Conservation (phyloP, 2,113 vertebrate species). For the Seriola dumerili region DNA sequence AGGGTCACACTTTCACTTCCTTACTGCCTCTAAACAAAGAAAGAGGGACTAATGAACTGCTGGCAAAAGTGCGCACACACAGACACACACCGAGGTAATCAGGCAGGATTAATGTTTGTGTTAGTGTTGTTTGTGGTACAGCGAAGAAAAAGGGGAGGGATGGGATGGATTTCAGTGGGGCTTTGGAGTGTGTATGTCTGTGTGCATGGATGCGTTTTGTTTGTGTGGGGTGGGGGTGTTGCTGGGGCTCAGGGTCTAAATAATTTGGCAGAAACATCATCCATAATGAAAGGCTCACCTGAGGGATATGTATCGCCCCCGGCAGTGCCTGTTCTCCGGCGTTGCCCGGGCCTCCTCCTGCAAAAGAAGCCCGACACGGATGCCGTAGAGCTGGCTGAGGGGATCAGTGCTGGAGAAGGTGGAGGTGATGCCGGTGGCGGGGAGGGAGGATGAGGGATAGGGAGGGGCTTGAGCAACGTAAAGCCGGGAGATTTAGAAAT, state of each 20-base stretch:
- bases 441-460: slow-evolving; percentile 10
- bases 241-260: slow-evolving; percentile 80
- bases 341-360: slow-evolving; percentile 64
- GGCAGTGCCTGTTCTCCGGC: slow-evolving; percentile 80
- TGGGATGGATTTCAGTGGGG: slow-evolving; percentile 29
- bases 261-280: slow-evolving; percentile 89
- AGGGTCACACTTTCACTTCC: slow-evolving; percentile 32
- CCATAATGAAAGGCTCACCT: slow-evolving; percentile 88
- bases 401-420: slow-evolving; percentile 46
- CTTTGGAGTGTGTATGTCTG: slow-evolving; percentile 37
- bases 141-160: slow-evolving; percentile 31
- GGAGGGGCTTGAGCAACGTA: slow-evolving; percentile 48
- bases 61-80: slow-evolving; percentile 1
- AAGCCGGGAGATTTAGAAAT: slow-evolving; percentile 73
- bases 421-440: slow-evolving; percentile 14
- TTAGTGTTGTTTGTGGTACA: slow-evolving; percentile 50
- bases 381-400: slow-evolving; percentile 51
- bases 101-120: slow-evolving; percentile 66
- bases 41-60: slow-evolving; percentile 55
- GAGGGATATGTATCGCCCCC: slow-evolving; percentile 86
- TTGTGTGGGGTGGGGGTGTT: slow-evolving; percentile 55
- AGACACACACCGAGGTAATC: slow-evolving; percentile 47
- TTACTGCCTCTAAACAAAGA: slow-evolving; percentile 58
- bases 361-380: slow-evolving; percentile 68
- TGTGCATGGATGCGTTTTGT: slow-evolving; percentile 56